phyloP scores from a whole-genome alignment of 2,888 invertebrate species.

The Cantharis rufa region DNA sequence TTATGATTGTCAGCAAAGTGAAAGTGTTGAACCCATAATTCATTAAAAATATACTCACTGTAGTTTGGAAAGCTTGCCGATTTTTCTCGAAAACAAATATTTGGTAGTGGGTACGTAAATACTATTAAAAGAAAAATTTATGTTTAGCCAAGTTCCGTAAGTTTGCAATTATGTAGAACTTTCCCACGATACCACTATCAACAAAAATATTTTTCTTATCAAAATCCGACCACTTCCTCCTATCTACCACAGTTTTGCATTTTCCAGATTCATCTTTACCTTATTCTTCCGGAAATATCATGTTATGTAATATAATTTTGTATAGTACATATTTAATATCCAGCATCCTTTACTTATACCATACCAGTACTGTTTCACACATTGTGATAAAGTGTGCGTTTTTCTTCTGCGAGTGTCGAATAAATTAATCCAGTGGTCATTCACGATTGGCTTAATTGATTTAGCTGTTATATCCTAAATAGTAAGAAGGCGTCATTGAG shows the following conservation, averaged over 20 bases:
- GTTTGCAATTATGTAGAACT: not conserved
- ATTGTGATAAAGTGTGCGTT: not conserved
- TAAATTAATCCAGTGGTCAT: not conserved
- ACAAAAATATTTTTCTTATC: constrained; percentile 17
- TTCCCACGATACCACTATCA: constrained; percentile 20
- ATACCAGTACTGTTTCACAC: too few species aligned
- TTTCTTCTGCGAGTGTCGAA: not conserved
- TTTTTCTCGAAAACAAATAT: not conserved
- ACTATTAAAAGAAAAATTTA: not conserved
- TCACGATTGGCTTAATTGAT: not conserved
- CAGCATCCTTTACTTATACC: not conserved
- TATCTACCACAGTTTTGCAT: constrained; percentile 25
- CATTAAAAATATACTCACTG: not conserved
- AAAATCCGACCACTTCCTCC: constrained; percentile 24
- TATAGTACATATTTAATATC: not conserved
- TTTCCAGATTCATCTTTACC: not conserved
- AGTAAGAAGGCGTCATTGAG: not conserved
- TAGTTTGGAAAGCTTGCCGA: not conserved
- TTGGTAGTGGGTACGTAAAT: not conserved
- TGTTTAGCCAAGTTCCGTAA: not conserved
- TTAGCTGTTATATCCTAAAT: not conserved
- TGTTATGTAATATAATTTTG: constrained; percentile 2
- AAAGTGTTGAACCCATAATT: not conserved
- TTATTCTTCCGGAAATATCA: constrained; percentile 18
- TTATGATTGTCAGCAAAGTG: not conserved